A percentile compares a stretch with the other conserved stretches of the same genome.
Evolutionary conservation across 2,797 vertebrate genomes (phyloP).

Genomic region (Sphaeramia orbicularis): DNA sequence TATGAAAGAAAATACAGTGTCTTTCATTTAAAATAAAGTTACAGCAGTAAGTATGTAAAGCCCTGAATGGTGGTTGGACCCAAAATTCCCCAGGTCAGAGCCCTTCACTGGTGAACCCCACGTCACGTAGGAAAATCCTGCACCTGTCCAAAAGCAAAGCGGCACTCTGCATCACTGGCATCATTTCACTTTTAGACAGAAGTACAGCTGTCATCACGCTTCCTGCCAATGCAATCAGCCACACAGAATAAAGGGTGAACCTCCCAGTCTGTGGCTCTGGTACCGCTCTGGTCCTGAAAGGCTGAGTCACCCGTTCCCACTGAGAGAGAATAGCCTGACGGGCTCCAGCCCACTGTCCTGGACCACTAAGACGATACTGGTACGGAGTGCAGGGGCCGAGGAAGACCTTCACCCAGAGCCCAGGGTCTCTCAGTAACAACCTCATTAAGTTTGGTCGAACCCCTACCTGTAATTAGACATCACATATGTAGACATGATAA

Average conservation of each 20-base stretch:
- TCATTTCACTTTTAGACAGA: conserved; percentile 32
- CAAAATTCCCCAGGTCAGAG: neutral
- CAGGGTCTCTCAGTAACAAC: conserved; percentile 85
- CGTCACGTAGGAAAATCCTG: conserved; percentile 19
- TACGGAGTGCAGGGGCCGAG: conserved; percentile 88
- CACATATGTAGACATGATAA: neutral
- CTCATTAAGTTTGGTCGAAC: conserved; percentile 80
- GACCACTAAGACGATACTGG: conserved; percentile 87
- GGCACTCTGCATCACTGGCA: conserved; percentile 12
- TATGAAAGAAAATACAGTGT: no score
- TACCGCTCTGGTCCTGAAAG: conserved; percentile 81
- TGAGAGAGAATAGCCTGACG: conserved; percentile 88
- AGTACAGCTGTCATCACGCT: conserved; percentile 67
- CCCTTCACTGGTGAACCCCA: conserved; percentile 8
- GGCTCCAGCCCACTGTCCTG: conserved; percentile 87
- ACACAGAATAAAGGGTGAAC: conserved; percentile 17
- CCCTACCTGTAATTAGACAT: conserved; percentile 61
- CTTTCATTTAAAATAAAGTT: no score
- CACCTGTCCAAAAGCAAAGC: conserved; percentile 20
- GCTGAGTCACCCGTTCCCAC: conserved; percentile 85
- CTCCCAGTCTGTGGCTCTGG: conserved; percentile 38
- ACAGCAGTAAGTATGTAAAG: no score
- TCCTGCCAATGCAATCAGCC: conserved; percentile 68
- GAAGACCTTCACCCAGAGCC: conserved; percentile 81
- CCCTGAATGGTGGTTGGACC: neutral